phyloP scores from a whole-genome alignment of 2,888 invertebrate genomes.

The Coleophora deauratella region DNA sequence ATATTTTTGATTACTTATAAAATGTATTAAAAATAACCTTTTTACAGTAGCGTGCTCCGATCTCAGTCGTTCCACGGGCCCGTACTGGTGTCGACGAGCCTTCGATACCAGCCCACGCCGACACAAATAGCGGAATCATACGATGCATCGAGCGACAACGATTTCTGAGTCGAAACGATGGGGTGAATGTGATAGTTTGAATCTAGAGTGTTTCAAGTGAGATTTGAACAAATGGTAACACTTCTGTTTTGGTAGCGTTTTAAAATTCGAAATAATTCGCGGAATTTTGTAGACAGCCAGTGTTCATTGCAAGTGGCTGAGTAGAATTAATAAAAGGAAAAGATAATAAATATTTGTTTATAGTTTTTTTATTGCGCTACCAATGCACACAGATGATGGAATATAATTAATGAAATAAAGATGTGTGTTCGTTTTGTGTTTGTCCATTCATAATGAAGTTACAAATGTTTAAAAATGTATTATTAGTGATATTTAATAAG shows the following conservation, averaged over 20 bases:
- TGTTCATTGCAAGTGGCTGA: too few relatives aligned
- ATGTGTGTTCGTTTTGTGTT: not conserved
- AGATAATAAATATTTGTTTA: too few relatives aligned
- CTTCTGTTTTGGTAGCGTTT: not conserved
- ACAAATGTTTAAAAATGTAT: slow-evolving; percentile 6
- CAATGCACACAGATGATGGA: too few relatives aligned
- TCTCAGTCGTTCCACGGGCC: slow-evolving; percentile 78
- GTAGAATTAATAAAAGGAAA: slow-evolving; percentile 2
- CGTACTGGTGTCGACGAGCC: slow-evolving; percentile 46
- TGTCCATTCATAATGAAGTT: not conserved
- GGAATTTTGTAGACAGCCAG: slow-evolving; percentile 1
- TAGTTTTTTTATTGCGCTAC: too few relatives aligned
- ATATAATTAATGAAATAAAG: too few relatives aligned
- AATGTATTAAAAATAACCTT: not conserved
- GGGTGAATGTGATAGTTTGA: not conserved
- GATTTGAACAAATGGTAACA: not conserved
- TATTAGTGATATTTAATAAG: slow-evolving; percentile 13
- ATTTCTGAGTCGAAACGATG: slow-evolving; percentile 44
- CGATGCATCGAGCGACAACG: slow-evolving; percentile 71
- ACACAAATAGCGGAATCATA: slow-evolving; percentile 48
- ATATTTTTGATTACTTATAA: too few relatives aligned
- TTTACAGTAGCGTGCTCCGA: slow-evolving; percentile 70
- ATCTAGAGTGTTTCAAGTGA: not conserved
- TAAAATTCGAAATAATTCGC: too few relatives aligned
- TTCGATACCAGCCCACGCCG: slow-evolving; percentile 43